These are phyloP conservation scores for Malurus melanocephalus DNA, from an alignment of 2,113 vertebrate genomes.

Conservation along the genomic window DNA sequence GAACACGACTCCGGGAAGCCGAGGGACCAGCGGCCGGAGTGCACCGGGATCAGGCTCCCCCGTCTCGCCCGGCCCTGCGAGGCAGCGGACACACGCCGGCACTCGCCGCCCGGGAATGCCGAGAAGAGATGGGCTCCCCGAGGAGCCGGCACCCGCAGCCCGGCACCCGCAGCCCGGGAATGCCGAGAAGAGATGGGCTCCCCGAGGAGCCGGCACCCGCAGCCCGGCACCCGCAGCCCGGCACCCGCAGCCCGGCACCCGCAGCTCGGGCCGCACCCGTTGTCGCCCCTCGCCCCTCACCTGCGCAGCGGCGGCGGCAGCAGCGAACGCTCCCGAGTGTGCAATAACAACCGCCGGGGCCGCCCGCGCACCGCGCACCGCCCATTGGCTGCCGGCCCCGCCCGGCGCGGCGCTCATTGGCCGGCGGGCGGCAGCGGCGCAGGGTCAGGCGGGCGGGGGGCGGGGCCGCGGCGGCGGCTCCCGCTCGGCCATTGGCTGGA, in stretches of 20 bases:
- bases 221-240: background rate
- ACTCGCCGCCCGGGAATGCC: background rate
- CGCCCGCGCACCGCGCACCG: background rate
- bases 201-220: too few species aligned
- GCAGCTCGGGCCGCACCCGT: too few species aligned
- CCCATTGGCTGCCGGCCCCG: background rate
- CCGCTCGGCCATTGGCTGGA: too few species aligned
- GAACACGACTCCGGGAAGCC: background rate
- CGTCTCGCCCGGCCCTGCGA: background rate
- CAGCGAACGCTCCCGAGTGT: fast-evolving
- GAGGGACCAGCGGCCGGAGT: too few species aligned
- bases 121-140: too few species aligned
- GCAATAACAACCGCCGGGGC: background rate
- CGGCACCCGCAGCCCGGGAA: background rate
- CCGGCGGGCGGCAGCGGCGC: too few species aligned
- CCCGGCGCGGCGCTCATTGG: background rate
- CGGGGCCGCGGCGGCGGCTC: too few species aligned
- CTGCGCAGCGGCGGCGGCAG: background rate
- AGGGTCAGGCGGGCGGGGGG: background rate
- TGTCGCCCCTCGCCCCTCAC: background rate
- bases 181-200: background rate
- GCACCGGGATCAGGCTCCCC: background rate
- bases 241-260: too few species aligned
- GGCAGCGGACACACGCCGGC: too few species aligned
- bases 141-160: background rate